Conservation (phyloP, 2,888 invertebrate genomes). For the Asteroscopus sphinx region DNA sequence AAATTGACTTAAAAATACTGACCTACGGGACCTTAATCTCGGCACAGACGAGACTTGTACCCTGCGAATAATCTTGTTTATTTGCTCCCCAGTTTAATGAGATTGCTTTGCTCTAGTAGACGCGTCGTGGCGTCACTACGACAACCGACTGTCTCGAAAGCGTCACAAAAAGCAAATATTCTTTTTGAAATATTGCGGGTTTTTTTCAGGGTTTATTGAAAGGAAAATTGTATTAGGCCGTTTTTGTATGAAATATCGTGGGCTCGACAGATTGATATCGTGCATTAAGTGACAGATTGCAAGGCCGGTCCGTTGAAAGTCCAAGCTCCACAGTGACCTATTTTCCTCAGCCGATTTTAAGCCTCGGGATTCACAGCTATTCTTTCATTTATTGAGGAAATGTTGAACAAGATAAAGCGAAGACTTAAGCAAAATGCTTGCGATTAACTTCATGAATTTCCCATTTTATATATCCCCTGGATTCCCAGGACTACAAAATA, state of each 20-base stretch:
- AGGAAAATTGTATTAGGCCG: slow-evolving; percentile 31
- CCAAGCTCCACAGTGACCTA: slow-evolving; percentile 23
- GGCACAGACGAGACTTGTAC: slow-evolving; percentile 55
- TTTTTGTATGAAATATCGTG: slow-evolving; percentile 18
- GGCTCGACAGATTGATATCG: slow-evolving; percentile 47
- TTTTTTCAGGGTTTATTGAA: slow-evolving; percentile 20
- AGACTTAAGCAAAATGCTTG: background rate
- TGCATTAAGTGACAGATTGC: slow-evolving; percentile 39
- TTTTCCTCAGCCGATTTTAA: slow-evolving; percentile 30
- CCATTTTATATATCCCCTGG: slow-evolving; percentile 22
- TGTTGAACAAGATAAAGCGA: slow-evolving; percentile 3
- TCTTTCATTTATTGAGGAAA: slow-evolving; percentile 30
- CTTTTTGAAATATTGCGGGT: slow-evolving; percentile 42
- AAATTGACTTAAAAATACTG: slow-evolving; percentile 66
- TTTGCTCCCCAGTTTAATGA: slow-evolving; percentile 67
- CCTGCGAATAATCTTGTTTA: slow-evolving; percentile 69
- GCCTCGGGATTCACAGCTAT: slow-evolving; percentile 14
- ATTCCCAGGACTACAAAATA: slow-evolving; percentile 18
- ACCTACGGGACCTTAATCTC: slow-evolving; percentile 62
- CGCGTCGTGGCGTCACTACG: slow-evolving; percentile 45
- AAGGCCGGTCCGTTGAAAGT: slow-evolving; percentile 11
- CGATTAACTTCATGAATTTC: slow-evolving; percentile 26
- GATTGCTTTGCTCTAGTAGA: slow-evolving; percentile 62
- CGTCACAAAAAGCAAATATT: slow-evolving; percentile 35
- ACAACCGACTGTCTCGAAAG: slow-evolving; percentile 39